A percentile compares a stretch with the other conserved stretches of the same genome.
These are phyloP conservation scores for Rhinopomastus cyanomelas DNA, from an alignment of 2,113 vertebrate species.

Conservation along the genomic window DNA sequence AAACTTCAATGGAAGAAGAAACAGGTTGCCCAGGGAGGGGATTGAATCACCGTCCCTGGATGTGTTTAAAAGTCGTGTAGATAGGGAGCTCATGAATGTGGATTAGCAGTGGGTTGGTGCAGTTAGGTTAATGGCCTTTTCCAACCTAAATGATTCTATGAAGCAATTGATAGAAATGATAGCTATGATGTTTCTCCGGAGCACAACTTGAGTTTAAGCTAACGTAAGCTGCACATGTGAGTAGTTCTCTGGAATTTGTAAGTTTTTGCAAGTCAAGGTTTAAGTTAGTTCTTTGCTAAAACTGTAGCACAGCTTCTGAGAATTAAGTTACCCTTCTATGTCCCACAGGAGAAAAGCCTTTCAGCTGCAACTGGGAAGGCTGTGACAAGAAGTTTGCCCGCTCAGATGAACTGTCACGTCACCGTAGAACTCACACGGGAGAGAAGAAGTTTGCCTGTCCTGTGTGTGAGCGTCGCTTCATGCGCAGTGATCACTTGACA, in stretches of 20 bases:
- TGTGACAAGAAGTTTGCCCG: conserved; percentile 96
- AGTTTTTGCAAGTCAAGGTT: not conserved
- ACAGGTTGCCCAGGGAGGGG: no score
- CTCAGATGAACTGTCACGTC: conserved; percentile 94
- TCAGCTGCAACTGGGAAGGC: conserved; percentile 95
- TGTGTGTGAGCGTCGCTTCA: conserved; percentile 93
- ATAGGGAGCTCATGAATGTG: no score
- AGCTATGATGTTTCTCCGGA: not conserved
- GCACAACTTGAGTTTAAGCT: not conserved
- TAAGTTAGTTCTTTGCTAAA: not conserved
- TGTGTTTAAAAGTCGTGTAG: no score
- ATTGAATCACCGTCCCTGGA: no score
- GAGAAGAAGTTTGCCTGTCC: conserved; percentile 96
- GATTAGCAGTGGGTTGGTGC: no score
- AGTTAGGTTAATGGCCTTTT: no score
- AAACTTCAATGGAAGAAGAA: no score
- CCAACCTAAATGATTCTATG: not conserved
- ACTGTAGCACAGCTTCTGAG: not conserved
- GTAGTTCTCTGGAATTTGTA: not conserved
- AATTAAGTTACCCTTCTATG: not conserved
- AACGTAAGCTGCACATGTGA: not conserved
- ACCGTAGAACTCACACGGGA: conserved; percentile 94
- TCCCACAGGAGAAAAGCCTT: conserved; percentile 93
- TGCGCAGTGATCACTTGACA: conserved; percentile 97
- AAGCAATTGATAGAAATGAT: not conserved